These are phyloP conservation scores for Trachelus tabidus DNA, from an alignment of 2,888 invertebrate species.

Conservation along the genomic window DNA sequence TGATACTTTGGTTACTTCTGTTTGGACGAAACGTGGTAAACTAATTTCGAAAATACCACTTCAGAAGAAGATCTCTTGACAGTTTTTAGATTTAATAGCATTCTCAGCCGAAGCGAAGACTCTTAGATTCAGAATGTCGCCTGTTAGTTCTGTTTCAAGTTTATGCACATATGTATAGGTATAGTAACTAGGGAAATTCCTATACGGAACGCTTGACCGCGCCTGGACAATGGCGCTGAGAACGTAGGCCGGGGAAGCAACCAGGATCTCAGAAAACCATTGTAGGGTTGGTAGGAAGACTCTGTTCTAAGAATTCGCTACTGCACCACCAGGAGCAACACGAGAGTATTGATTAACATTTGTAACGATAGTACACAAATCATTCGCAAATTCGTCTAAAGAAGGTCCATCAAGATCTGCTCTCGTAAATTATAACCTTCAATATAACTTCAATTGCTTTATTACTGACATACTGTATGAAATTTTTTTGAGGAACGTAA, in stretches of 20 bases:
- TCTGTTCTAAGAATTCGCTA: background rate
- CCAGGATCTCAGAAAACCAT: constrained; percentile 47
- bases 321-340: background rate
- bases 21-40: background rate
- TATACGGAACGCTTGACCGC: constrained; percentile 48
- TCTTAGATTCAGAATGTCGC: background rate
- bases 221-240: constrained; percentile 53
- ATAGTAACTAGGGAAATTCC: background rate
- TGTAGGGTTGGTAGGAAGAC: constrained; percentile 8
- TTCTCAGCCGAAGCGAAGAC: background rate
- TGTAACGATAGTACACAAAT: background rate
- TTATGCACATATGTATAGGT: background rate
- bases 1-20: background rate
- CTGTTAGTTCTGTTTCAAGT: background rate
- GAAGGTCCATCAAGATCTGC: background rate
- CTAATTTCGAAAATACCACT: background rate
- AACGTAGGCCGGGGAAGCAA: constrained; percentile 46
- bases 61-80: background rate
- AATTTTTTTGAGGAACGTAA: background rate
- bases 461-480: no score
- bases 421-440: background rate
- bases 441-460: no score
- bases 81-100: background rate
- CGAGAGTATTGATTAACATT: background rate
- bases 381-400: background rate